Percentiles rank a stretch among this genome's conserved stretches.
Evolutionary conservation across 2,113 vertebrate species (phyloP).

Genomic region (Caretta caretta): DNA sequence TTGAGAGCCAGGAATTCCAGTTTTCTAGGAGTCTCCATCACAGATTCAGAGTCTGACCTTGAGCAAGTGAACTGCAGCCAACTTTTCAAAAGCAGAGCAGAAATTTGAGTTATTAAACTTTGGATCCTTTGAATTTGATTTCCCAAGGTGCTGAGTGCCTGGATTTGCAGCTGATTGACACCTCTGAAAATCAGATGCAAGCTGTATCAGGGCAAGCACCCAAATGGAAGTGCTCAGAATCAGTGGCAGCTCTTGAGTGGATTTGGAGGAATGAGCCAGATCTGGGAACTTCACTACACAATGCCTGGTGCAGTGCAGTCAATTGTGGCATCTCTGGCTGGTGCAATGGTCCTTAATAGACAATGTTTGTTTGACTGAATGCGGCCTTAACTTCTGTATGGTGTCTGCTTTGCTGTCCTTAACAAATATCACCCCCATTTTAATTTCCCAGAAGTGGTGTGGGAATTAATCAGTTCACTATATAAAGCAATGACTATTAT

Average conservation of each 20-base stretch:
- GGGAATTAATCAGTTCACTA: background rate
- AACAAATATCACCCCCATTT: too few relatives aligned
- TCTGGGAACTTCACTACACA: background rate
- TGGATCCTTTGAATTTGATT: rapidly evolving
- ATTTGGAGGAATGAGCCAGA: background rate
- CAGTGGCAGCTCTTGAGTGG: background rate
- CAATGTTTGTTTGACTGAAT: background rate
- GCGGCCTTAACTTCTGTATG: rapidly evolving
- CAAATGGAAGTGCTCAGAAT: background rate
- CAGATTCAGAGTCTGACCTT: background rate
- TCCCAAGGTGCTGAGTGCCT: background rate
- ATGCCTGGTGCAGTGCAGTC: background rate
- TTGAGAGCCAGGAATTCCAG: background rate
- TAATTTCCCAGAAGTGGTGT: background rate
- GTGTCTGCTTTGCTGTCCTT: background rate
- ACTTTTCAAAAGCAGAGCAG: background rate
- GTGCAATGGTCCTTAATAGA: background rate
- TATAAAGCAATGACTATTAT: background rate
- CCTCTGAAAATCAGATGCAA: rapidly evolving
- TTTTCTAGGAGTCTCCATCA: background rate
- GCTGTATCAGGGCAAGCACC: background rate
- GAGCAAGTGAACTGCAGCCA: background rate
- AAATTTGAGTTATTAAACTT: rapidly evolving
- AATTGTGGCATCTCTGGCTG: background rate
- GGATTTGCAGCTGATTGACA: rapidly evolving